Conservation (phyloP, 2,113 vertebrate genomes). For the Uria aalge region DNA sequence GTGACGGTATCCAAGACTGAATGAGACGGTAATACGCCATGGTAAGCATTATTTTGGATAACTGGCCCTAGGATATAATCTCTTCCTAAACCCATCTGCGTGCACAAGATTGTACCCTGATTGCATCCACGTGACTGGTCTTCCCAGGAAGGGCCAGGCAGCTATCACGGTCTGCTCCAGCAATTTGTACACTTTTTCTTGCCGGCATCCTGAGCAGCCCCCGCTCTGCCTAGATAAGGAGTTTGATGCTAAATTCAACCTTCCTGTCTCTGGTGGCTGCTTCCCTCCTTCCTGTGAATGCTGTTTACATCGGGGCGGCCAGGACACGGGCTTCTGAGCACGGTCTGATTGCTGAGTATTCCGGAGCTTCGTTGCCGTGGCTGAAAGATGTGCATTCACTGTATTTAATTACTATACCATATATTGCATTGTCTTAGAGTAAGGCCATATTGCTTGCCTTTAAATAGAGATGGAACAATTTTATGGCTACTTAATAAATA, state of each 20-base stretch:
- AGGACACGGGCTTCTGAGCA: neutral
- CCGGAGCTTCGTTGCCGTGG: neutral
- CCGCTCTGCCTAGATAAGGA: slow-evolving; percentile 32
- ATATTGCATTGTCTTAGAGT: neutral
- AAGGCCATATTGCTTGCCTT: neutral
- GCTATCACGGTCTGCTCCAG: neutral
- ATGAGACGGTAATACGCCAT: neutral
- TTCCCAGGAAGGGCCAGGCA: slow-evolving; percentile 6
- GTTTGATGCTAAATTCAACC: slow-evolving; percentile 42
- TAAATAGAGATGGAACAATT: neutral
- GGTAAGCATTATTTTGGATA: neutral
- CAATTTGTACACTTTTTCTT: neutral
- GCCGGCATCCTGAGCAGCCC: slow-evolving; percentile 20
- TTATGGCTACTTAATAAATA: neutral
- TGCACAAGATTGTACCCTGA: neutral
- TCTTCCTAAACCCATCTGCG: neutral
- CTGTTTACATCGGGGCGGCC: neutral
- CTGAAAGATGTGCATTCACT: neutral
- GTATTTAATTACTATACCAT: neutral
- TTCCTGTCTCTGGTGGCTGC: slow-evolving; percentile 41
- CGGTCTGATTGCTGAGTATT: neutral
- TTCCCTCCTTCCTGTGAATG: slow-evolving; percentile 27
- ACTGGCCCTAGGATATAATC: neutral
- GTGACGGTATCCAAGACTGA: neutral
- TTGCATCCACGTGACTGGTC: neutral